Base-by-base conservation (phyloP, 2,888 invertebrate species). In the Mimas tiliae region DNA sequence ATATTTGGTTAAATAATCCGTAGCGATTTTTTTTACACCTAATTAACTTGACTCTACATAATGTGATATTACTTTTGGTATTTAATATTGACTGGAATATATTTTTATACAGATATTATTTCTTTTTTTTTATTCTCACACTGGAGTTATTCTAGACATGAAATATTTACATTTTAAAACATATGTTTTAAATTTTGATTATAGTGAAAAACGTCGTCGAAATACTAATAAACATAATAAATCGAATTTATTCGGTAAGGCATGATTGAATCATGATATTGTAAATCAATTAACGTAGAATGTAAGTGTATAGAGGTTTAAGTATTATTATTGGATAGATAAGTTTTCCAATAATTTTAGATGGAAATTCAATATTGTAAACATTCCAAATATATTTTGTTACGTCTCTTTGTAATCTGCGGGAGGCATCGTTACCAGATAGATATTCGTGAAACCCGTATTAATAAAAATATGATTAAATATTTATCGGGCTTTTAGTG, bases 221-320 rank as follows among this genome's bases (percentile, higher is more conserved):
- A 16, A 9, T 55, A 34, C 6, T 55, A 38, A 16, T 55, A 38
- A 38, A 38, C 38, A 38, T 38, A 58, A 11, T 4, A 58, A 42
- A 58, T 58, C 58, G 58, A 58, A 58, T 58, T 55, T 55, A 55
- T 55, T 38, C 34, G 55, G 1, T 58, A 58, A n/a, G 6, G 12
- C 38, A 38, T 58, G 58, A 58, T 63, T 27, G n/a, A 51, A 48
- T 63, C 50, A 33, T 63, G 27, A 48, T 48, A 16, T 33, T 16
- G 63, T 64, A 42, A 64, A 51, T 42, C 21, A 42, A 58, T 42
- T 55, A 27, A 55, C 6, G n/a, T 50, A 50, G 50, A 50, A n/a
- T 9, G 12, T 42, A 58, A 19, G 58, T 58, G 38, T 19, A 38
- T 42, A 58, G 42, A 12, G 19, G 9, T 42, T 2, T 58, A 58